Evolutionary conservation across 2,888 invertebrate species (phyloP).

Genomic region (Altica lythri): DNA sequence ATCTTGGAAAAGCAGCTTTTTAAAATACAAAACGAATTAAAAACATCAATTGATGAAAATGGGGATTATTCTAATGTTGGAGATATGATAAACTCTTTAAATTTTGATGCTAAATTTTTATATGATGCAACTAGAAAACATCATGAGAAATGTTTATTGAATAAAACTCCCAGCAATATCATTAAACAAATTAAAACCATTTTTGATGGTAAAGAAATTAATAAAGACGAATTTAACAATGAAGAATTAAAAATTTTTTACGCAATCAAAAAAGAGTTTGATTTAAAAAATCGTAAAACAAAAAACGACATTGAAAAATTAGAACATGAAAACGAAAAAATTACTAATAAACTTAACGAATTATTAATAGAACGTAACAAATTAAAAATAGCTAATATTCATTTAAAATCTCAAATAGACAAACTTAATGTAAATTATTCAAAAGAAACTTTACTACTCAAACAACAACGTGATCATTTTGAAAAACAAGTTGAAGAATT

Average conservation of each 20-base stretch:
- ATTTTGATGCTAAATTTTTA: slow-evolving; percentile 44
- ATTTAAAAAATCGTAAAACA: slow-evolving; percentile 4
- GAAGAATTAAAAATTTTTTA: slow-evolving; percentile 17
- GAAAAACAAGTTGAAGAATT: slow-evolving; percentile 45
- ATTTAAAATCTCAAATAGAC: slow-evolving; percentile 22
- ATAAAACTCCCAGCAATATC: slow-evolving; percentile 26
- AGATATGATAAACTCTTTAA: slow-evolving; percentile 43
- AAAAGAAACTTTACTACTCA: slow-evolving; percentile 25
- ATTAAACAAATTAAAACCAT: slow-evolving; percentile 28
- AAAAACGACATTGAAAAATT: slow-evolving; percentile 27
- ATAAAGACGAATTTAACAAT: slow-evolving; percentile 13
- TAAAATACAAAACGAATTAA: slow-evolving; percentile 39
- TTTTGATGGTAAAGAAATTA: slow-evolving; percentile 26
- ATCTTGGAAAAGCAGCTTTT: slow-evolving; percentile 40
- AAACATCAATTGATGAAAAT: slow-evolving; percentile 11
- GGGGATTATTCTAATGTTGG: slow-evolving; percentile 27
- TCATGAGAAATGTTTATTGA: slow-evolving; percentile 38
- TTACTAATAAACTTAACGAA: slow-evolving; percentile 32
- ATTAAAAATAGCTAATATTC: slow-evolving; percentile 24
- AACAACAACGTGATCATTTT: slow-evolving; percentile 35
- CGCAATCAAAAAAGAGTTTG: slow-evolving; percentile 27
- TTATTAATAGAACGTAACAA: slow-evolving; percentile 35
- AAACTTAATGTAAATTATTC: slow-evolving; percentile 22
- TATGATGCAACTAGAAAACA: slow-evolving; percentile 41
- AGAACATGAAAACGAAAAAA: slow-evolving; percentile 30